phyloP scores from a whole-genome alignment of 2,113 vertebrate species.

The Rana temporaria region DNA sequence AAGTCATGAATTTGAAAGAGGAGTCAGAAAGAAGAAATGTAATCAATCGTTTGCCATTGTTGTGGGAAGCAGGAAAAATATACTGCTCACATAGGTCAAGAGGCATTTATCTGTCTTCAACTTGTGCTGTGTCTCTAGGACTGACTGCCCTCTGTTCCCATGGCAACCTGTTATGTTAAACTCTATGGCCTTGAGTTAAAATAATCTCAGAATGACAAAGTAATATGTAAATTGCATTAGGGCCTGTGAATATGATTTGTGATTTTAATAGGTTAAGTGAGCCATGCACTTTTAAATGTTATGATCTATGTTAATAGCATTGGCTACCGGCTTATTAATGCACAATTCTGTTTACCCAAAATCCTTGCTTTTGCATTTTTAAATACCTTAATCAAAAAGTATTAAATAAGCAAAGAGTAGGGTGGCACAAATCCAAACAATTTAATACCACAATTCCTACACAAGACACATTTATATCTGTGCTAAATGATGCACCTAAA shows the following conservation, averaged over 20 bases:
- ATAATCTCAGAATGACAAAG: not conserved
- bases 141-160: constrained; percentile 27
- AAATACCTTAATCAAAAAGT: not conserved
- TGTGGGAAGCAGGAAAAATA: not conserved
- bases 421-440: not conserved
- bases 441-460: too few relatives aligned
- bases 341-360: not conserved
- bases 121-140: not conserved
- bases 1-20: not conserved
- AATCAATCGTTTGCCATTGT: not conserved
- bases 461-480: too few relatives aligned
- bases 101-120: not conserved
- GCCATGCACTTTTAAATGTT: not conserved
- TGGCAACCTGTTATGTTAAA: constrained; percentile 13
- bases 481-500: too few relatives aligned
- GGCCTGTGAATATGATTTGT: not conserved
- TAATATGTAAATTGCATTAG: constrained; percentile 18
- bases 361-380: not conserved
- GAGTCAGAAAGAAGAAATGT: not conserved
- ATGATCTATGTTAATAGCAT: not conserved
- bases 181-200: not conserved
- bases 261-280: constrained; percentile 23
- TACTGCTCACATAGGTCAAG: not conserved
- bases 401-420: not conserved
- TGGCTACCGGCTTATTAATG: constrained; percentile 5